phyloP scores from a whole-genome alignment of 2,797 vertebrate species.

The Lepidocolaptes lacrymiger region DNA sequence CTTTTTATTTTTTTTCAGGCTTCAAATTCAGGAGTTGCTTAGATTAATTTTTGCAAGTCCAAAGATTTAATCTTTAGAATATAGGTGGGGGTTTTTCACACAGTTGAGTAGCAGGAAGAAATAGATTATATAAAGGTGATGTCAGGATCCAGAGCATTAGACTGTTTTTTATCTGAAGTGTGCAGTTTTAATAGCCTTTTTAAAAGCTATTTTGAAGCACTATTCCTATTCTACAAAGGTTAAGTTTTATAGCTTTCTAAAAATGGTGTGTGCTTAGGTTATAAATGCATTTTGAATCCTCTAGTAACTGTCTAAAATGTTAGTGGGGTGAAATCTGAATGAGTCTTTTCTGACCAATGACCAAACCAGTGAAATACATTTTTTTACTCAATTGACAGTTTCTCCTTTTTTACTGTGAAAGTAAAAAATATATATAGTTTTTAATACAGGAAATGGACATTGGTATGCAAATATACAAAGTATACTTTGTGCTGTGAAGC shows the following conservation, averaged over 20 bases:
- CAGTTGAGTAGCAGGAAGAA: not conserved
- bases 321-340: not conserved
- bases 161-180: not conserved
- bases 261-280: not conserved
- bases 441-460: not conserved
- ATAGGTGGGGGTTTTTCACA: not conserved
- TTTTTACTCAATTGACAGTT: not conserved
- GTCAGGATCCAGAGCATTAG: not conserved
- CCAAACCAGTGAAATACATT: not conserved
- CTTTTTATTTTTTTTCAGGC: not conserved
- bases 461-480: not conserved
- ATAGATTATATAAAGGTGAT: not conserved
- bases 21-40: not conserved
- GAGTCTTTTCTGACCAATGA: not conserved
- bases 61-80: not conserved
- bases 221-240: constrained; percentile 4
- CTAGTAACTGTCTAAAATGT: not conserved
- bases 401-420: not conserved
- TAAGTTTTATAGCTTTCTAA: constrained; percentile 39
- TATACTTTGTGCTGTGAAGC: not conserved
- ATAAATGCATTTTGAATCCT: constrained; percentile 6
- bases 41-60: not conserved
- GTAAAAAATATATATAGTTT: not conserved
- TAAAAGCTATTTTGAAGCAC: constrained; percentile 24
- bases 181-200: constrained; percentile 29